phyloP scores from a whole-genome alignment of 2,113 vertebrate species.

The Brienomyrus longianalis region DNA sequence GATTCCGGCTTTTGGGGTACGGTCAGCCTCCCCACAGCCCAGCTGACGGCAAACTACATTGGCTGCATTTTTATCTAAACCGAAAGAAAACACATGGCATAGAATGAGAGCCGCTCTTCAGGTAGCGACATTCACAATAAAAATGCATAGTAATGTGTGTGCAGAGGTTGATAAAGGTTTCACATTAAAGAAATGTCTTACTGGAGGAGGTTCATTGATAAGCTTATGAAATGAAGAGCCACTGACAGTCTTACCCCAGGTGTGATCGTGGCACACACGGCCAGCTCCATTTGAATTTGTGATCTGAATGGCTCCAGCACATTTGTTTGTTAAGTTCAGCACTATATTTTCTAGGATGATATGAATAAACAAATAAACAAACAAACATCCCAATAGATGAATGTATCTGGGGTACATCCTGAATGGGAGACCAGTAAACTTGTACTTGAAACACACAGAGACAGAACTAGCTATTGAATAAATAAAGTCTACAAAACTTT shows the following conservation, averaged over 20 bases:
- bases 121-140: neutral
- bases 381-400: neutral
- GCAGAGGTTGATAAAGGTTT: neutral
- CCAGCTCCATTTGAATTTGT: neutral
- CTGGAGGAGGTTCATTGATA: neutral
- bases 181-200: neutral
- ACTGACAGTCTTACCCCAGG: slow-evolving; percentile 34
- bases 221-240: neutral
- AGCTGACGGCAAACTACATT: slow-evolving; percentile 29
- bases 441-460: neutral
- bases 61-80: rapidly evolving
- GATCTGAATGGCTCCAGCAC: slow-evolving; percentile 43
- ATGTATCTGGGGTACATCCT: neutral
- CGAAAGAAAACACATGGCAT: too few species aligned
- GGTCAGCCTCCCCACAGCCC: neutral
- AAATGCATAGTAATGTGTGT: neutral
- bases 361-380: neutral
- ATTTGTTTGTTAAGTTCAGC: slow-evolving; percentile 25
- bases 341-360: slow-evolving; percentile 24
- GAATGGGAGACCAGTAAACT: neutral
- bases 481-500: neutral
- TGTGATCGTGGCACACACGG: slow-evolving; percentile 11
- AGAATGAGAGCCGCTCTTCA: neutral
- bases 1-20: rapidly evolving
- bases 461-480: neutral